Evolutionary conservation across 2,888 invertebrate species (phyloP).

Genomic region (Apodemia zela): DNA sequence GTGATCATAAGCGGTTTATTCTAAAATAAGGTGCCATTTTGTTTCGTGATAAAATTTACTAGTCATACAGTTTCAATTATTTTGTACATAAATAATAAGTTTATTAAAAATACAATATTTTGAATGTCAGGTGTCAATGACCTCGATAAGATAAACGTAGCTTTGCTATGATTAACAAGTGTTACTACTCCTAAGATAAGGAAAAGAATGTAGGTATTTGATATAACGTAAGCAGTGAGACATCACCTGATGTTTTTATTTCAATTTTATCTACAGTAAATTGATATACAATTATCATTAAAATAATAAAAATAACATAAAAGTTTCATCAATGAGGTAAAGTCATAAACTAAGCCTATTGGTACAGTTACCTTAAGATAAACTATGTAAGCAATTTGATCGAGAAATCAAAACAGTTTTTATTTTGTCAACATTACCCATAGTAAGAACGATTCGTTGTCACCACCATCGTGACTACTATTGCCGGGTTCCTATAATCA

Average conservation of each 20-base stretch:
- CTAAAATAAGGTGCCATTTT: too few relatives aligned
- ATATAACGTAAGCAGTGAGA: conserved; percentile 15
- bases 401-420: too few relatives aligned
- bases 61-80: too few relatives aligned
- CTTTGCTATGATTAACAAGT: conserved; percentile 45
- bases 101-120: background rate
- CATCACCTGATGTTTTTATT: conserved; percentile 19
- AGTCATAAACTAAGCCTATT: too few relatives aligned
- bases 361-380: too few relatives aligned
- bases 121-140: conserved; percentile 74
- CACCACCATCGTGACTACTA: too few relatives aligned
- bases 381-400: too few relatives aligned
- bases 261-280: background rate
- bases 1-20: too few relatives aligned
- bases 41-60: too few relatives aligned
- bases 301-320: background rate
- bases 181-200: conserved; percentile 25
- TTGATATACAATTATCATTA: background rate
- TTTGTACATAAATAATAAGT: background rate
- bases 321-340: background rate
- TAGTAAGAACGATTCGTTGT: too few relatives aligned
- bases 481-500: too few relatives aligned
- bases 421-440: too few relatives aligned
- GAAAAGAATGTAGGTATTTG: conserved; percentile 12
- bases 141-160: conserved; percentile 63